Base-by-base conservation (phyloP, 2,888 invertebrate species). In the Platerodrilus igneus region DNA sequence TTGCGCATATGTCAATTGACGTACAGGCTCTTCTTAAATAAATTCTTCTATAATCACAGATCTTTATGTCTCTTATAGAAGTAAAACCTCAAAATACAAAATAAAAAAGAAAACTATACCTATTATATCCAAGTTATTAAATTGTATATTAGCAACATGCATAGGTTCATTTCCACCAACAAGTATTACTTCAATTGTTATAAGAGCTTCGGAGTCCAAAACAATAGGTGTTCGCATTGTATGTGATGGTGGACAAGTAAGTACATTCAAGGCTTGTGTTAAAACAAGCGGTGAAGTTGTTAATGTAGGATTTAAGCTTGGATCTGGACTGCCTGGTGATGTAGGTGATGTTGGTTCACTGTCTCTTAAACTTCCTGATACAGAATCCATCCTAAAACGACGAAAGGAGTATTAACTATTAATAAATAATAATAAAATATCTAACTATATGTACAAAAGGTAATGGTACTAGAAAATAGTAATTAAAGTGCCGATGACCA, bases 41-140 rank as follows among this genome's bases (percentile, higher is more conserved):
- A n/a, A n/a, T n/a, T n/a, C n/a, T n/a, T n/a, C n/a, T n/a, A n/a
- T n/a, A n/a, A n/a, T n/a, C n/a, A n/a, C n/a, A n/a, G n/a, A n/a
- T n/a, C n/a, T n/a, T n/a, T n/a, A n/a, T n/a, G n/a, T n/a, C n/a
- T n/a, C n/a, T n/a, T n/a, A n/a, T n/a, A n/a, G n/a, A n/a, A n/a
- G n/a, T n/a, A n/a, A n/a, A n/a, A n/a, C n/a, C n/a, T n/a, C n/a
- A n/a, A n/a, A n/a, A n/a, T n/a, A n/a, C n/a, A n/a, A n/a, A n/a
- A n/a, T n/a, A n/a, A n/a, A n/a, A 14, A 22, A 9, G 18, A 37
- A 36, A 40, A 26, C 50, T 73, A 72, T 60, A 86, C 90, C 93
- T 48, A 94, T 94, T 36, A 95, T 86, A 65, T 95, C 95, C 51
- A 95, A 73, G 65, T 88, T 94, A 62, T 95, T 95, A 60, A 95